Evolutionary conservation across 2,888 invertebrate species (phyloP).

Genomic region (Parnassius orleans): DNA sequence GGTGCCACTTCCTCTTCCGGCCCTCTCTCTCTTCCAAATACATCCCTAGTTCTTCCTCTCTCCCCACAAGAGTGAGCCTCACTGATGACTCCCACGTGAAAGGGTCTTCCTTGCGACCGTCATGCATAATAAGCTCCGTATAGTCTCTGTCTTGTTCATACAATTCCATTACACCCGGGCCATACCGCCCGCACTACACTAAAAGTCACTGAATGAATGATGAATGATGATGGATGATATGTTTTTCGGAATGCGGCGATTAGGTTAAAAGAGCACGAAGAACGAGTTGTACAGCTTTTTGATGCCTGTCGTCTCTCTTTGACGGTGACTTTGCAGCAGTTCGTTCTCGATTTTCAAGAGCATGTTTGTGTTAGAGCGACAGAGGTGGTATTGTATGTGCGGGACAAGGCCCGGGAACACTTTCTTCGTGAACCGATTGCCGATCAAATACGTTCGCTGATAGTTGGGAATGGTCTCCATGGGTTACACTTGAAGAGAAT

Average conservation of each 20-base stretch:
- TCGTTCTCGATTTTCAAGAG: conserved; percentile 86
- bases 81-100: conserved; percentile 68
- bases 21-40: conserved; percentile 68
- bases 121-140: conserved; percentile 56
- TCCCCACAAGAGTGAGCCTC: conserved; percentile 54
- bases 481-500: conserved; percentile 46
- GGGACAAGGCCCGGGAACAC: conserved; percentile 49
- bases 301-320: conserved; percentile 91
- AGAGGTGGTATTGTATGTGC: conserved; percentile 60
- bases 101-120: conserved; percentile 57
- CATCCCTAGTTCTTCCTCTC: conserved; percentile 67
- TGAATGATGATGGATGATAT: conserved; percentile 45
- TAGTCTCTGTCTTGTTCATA: conserved; percentile 52
- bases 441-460: conserved; percentile 55
- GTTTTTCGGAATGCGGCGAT: conserved; percentile 31
- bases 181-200: conserved; percentile 46
- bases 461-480: conserved; percentile 57
- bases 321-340: conserved; percentile 89
- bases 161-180: conserved; percentile 64
- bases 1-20: conserved; percentile 72
- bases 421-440: conserved; percentile 56
- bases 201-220: conserved; percentile 58
- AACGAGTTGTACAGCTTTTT: conserved; percentile 93
- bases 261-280: conserved; percentile 90
- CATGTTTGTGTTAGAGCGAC: conserved; percentile 78